These are phyloP conservation scores for Thyatira batis DNA, from an alignment of 2,888 invertebrate genomes.

Conservation along the genomic window DNA sequence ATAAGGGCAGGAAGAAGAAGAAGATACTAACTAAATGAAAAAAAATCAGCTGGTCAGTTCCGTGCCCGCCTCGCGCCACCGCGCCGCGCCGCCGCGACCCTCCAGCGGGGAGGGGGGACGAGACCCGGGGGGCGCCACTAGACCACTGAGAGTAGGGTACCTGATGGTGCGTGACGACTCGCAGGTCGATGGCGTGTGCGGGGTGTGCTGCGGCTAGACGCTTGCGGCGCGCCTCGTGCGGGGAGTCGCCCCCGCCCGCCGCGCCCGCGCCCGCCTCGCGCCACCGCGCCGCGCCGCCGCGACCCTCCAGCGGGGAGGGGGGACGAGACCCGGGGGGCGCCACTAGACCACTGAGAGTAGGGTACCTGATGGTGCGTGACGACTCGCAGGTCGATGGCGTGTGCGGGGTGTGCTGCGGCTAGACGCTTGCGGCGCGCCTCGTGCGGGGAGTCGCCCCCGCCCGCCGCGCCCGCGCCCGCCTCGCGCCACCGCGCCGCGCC, in stretches of 20 bases:
- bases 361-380: constrained; percentile 87
- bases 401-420: constrained; percentile 89
- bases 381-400: constrained; percentile 88
- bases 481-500: constrained; percentile 82
- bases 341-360: too few species aligned
- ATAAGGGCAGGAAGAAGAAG: too few species aligned
- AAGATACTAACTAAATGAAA: too few species aligned
- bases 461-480: constrained; percentile 78
- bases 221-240: constrained; percentile 88
- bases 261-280: constrained; percentile 83
- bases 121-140: too few species aligned
- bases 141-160: too few species aligned
- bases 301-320: too few species aligned
- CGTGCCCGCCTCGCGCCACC: constrained; percentile 85
- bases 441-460: constrained; percentile 78
- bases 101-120: too few species aligned
- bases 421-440: constrained; percentile 87
- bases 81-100: constrained; percentile 56
- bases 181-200: constrained; percentile 89
- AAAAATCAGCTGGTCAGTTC: too few species aligned
- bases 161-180: constrained; percentile 87
- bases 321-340: too few species aligned
- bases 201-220: constrained; percentile 88
- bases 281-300: constrained; percentile 80
- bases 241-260: constrained; percentile 30